Evolutionary conservation across 1,140 invertebrate genomes (phyloP), one percentile per base, ranked within the genome.

Genomic region (Macrosteles quadrilineatus): DNA sequence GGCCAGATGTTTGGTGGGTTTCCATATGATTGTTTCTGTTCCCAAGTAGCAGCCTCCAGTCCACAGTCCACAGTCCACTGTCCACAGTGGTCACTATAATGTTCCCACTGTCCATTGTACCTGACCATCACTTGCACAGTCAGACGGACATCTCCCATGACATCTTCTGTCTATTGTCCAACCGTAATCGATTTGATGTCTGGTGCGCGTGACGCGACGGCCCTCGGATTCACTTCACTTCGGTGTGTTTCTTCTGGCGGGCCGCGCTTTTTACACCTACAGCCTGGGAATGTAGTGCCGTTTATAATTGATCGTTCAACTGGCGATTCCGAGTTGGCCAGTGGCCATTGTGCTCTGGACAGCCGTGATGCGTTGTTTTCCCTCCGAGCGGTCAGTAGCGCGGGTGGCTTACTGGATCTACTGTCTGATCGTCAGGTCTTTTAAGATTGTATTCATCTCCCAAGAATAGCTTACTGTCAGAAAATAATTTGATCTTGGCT

Each of bases 111-210:
- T 59, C 25, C 62, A 64, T 64, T 64, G 62, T 64, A 27, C 62
- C 27, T 64, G 62, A 64, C 62, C 63, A 66, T 66, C 63, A 66
- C 4, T 19, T n/a, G n/a, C 29, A 64, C 63, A 66, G 63, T 32
- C 63, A 9, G 32, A 66, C 63, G 21, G 63, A 45, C 63, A 66
- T 66, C 63, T 66, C 63, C 63, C 63, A 66, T 66, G 63, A 66
- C 63, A 66, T 66, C 63, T 45, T 12, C 36, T 40, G 27, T 45
- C 63, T 21, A 43, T 66, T 66, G 63, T 66, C 63, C 63, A 43
- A n/a, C 27, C 45, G 21, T 66, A 66, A 66, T 66, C 63, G 63
- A 66, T 66, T 66, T 66, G 63, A 43, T 21, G 63, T 66, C 27
- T 66, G 63, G 4, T 21, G 36, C 21, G 63, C 63, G 63, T 66